Base-by-base conservation (phyloP, 2,888 invertebrate species). In the Achlya flavicornis region DNA sequence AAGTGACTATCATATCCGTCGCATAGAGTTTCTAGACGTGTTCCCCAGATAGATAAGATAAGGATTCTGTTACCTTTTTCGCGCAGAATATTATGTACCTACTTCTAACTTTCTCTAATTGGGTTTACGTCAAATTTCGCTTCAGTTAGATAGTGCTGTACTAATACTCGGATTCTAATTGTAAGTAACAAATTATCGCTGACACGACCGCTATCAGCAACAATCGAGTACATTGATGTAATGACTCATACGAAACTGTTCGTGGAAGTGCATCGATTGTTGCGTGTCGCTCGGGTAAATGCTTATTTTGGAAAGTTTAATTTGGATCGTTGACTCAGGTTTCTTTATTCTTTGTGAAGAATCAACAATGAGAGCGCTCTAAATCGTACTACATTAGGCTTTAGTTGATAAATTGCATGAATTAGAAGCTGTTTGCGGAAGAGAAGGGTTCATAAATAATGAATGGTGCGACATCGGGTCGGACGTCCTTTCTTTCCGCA, bases 401-500 rank as follows among this genome's bases (percentile, higher is more conserved):
- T 5, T n/a, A 14, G 19, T 16, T 53, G 14, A 48, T 48, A 16
- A 48, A 16, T n/a, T 14, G 12, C 14, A 5, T 48, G 14, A 53
- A 53, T 53, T 53, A 16, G 48, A 16, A 53, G 8, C 48, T 53
- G 8, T 53, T 6, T 16, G 48, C n/a, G 48, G 48, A 53, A 16
- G 16, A 53, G 48, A 53, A 53, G 19, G 48, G 16, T 53, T 19
- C 48, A 19, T 53, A 14, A 53, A 53, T 19, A 53, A 53, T 53
- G 48, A 19, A 53, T 19, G 48, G 48, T 53, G 48, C 16, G 58
- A 63, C 61, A 61, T 57, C 62, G 33, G 66, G 66, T 70, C 72
- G 74, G 68, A 70, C 72, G 67, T 79, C 74, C 77, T 74, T 76
- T 77, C 70, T 73, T 46, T 77, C 74, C 72, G n/a, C n/a, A n/a